Base-by-base conservation (phyloP, 2,888 invertebrate genomes). In the Drosophila anomelani region DNA sequence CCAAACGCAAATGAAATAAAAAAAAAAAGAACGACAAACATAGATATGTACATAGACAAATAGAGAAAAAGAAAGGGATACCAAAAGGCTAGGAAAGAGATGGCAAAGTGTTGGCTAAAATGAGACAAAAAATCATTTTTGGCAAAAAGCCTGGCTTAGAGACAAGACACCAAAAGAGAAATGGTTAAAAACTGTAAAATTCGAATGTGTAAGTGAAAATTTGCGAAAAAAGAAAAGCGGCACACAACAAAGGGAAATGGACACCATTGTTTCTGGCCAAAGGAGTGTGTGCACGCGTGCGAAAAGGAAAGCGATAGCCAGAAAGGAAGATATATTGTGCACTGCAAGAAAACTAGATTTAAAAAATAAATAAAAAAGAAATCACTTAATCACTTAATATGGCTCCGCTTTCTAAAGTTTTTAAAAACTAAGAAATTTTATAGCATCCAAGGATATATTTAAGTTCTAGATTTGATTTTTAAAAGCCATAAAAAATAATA, bases 101-200 rank as follows among this genome's bases (percentile, higher is more conserved):
- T 15, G 49, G 36, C 26, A 55, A 15, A 9, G 38, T 49, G 34
- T 68, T 59, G 36, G 57, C 43, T 60, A 57, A 56, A 61, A 61
- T 53, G 39, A 68, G 74, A 67, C 67, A 59, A 68, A 75, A 64
- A 56, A 49, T 55, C 9, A 58, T 75, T 75, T 74, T 85, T 85
- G 85, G 88, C 85, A 88, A 76, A 77, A 74, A 74, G 77, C 84
- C 88, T 49, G 41, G 51, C 41, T 38, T 49, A 56, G 39, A 57
- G 62, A 34, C 3, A 32, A 38, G 26, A 7, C 12, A 47, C 26
- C 23, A 26, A 38, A 47, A 62, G 39, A 64, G 54, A 61, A 57
- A 59, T 53, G 34, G 38, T 39, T 63, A 66, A 74, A 68, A 74
- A 77, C 63, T 68, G 67, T 62, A 62, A 73, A 73, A 68, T 59